phyloP scores from a whole-genome alignment of 2,113 vertebrate species.

The Elanoides forficatus region DNA sequence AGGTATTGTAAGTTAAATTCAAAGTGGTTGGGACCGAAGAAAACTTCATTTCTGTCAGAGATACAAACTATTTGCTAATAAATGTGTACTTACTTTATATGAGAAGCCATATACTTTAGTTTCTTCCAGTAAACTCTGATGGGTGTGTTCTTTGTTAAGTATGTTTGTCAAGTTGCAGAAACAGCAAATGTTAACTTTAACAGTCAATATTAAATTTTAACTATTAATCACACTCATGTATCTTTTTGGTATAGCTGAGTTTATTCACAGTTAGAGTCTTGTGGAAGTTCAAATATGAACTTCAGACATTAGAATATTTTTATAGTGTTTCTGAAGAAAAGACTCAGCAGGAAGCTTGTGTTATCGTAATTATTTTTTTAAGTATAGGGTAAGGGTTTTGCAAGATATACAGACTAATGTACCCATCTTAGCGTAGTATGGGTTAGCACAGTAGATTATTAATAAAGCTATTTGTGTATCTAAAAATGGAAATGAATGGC shows the following conservation, averaged over 20 bases:
- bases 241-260: background rate
- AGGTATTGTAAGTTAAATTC: background rate
- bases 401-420: background rate
- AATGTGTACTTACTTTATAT: background rate
- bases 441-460: background rate
- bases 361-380: background rate
- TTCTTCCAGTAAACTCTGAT: background rate
- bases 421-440: background rate
- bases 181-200: background rate
- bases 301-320: background rate
- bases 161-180: background rate
- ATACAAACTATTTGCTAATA: background rate
- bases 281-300: background rate
- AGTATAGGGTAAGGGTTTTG: background rate
- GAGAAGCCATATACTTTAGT: background rate
- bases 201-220: background rate
- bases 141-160: background rate
- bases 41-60: background rate
- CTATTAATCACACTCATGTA: accelerated
- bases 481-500: background rate
- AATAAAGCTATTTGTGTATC: background rate
- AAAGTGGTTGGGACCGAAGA: background rate
- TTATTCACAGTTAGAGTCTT: background rate
- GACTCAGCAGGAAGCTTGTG: background rate
- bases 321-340: background rate